Base-by-base conservation (phyloP, 2,797 vertebrate species). In the Cephalopachus bancanus region DNA sequence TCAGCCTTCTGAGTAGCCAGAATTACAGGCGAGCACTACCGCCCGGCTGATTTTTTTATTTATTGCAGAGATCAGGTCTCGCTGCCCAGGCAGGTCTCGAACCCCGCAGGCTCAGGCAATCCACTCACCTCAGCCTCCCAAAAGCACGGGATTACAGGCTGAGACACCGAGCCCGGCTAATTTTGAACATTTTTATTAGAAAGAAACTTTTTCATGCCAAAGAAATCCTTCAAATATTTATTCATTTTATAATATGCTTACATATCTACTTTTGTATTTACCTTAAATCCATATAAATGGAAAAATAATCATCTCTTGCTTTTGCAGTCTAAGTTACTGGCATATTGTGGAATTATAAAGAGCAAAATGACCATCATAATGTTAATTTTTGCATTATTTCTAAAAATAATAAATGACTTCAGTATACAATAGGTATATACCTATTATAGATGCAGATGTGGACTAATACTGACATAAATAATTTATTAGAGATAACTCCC, bases 161-260 rank as follows among this genome's bases (percentile, higher is more conserved):
- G 37, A 37, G 37, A 2, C 37, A 37, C 37, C 37, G 37, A 37
- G 37, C 37, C 37, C 3, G 37, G 37, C 37, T 57, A 53, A 74
- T 90, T 97, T 81, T 85, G 8, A 65, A n/a, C 72, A 65, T 95
- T 75, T 94, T 79, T 92, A 84, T 90, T 83, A 55, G 2, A 53
- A 65, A 76, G 2, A 9, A 4, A 64, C 0, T 24, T 83, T 69
- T 94, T 51, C 28, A 37, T 24, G 59, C 6, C 4, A 44, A 90
- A 85, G 60, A 26, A 28, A 12, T 51, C 83, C 11, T 64, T 65
- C 28, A 91, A 72, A 1, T 0, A 76, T 87, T 96, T 51, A 60
- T 7, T 55, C 1, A 55, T 91, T 90, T 92, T 17, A 79, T 57
- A 92, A 86, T 69, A 1, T 15, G 26, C 44, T 80, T 5, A 81